A percentile compares a stretch with the other conserved stretches of the same genome.
These are phyloP conservation scores for cattle (Bos taurus) DNA, from an alignment of 2,113 vertebrate species.

Conservation along the genomic window ARS-UCD2.0 NC_037336.1:83228001-83228500, in stretches of 20 bases:
- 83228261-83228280: background rate
- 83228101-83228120: background rate
- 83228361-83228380: background rate
- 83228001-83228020: background rate
- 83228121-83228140: background rate
- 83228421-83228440: background rate
- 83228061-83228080: background rate
- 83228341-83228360: background rate
- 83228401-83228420: background rate
- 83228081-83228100: background rate
- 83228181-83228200: background rate
- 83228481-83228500: too few relatives aligned
- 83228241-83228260: background rate
- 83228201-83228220: background rate
- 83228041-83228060: background rate
- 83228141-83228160: background rate
- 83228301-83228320: background rate
- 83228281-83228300: background rate
- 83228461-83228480: too few relatives aligned
- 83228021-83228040: background rate
- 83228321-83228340: conserved; percentile 8
- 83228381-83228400: background rate
- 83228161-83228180: background rate
- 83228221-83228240: background rate
- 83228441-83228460: background rate